Evolutionary conservation across 2,113 vertebrate genomes (phyloP).

Genomic region (Malurus elegans): DNA sequence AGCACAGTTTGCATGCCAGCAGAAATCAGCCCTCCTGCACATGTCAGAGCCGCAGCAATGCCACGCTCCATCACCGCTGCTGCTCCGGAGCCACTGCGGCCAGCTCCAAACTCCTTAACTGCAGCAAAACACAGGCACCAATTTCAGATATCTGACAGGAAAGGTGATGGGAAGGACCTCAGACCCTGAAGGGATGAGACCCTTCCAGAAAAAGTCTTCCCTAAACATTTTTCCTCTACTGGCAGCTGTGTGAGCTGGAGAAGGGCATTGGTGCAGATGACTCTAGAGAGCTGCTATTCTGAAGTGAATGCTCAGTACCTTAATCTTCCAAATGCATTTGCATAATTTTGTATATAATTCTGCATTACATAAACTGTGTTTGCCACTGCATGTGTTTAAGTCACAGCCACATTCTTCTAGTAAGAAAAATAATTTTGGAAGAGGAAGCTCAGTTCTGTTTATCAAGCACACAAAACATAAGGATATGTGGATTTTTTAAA

Average conservation of each 20-base stretch:
- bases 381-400: not conserved
- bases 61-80: not conserved
- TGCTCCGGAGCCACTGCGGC: fast-evolving
- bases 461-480: not conserved
- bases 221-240: not conserved
- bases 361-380: not conserved
- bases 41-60: not conserved
- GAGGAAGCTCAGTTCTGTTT: not conserved
- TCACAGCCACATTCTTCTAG: not conserved
- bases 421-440: not conserved
- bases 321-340: not conserved
- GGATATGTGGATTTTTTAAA: not conserved
- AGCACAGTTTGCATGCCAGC: not conserved
- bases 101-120: not conserved
- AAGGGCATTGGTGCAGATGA: not conserved
- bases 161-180: not conserved
- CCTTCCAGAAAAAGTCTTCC: not conserved
- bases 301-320: not conserved
- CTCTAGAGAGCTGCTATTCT: not conserved
- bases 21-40: not conserved
- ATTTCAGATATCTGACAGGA: not conserved
- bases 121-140: not conserved
- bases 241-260: not conserved
- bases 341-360: not conserved
- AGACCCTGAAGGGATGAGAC: not conserved